A percentile compares a stretch with the other conserved stretches of the same genome.
phyloP scores from a whole-genome alignment of 2,888 invertebrate genomes.

The Ethmia dodecea region DNA sequence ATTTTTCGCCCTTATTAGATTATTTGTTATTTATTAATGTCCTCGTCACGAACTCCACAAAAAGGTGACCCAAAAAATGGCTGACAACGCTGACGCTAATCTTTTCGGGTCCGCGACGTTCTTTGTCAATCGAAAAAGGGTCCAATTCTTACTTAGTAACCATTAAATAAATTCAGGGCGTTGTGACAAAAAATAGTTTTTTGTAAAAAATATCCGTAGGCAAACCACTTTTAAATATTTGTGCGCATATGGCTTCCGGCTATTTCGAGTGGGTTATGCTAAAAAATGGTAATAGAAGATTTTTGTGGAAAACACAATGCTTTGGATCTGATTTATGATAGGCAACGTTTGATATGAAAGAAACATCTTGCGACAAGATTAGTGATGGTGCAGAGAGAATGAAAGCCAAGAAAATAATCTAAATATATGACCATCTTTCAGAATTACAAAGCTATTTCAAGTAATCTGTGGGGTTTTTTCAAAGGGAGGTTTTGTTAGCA shows the following conservation, averaged over 20 bases:
- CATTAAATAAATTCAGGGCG: conserved; percentile 69
- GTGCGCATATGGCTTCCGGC: conserved; percentile 75
- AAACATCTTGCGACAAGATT: conserved; percentile 27
- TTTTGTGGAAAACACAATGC: conserved; percentile 40
- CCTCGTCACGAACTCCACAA: conserved; percentile 55
- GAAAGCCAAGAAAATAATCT: conserved; percentile 30
- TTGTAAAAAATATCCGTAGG: conserved; percentile 48
- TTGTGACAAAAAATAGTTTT: conserved; percentile 37
- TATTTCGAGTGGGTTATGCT: conserved; percentile 72
- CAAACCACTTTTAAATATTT: conserved; percentile 72
- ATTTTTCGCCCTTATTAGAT: conserved; percentile 44
- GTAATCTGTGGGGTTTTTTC: no score
- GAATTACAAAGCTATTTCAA: conserved; percentile 20
- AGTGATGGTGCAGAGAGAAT: conserved; percentile 29
- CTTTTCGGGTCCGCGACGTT: conserved; percentile 55
- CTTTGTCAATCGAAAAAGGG: conserved; percentile 62
- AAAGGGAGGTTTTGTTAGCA: no score
- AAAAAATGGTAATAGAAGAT: conserved; percentile 53
- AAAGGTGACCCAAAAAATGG: conserved; percentile 55
- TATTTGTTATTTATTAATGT: conserved; percentile 72
- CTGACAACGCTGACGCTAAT: conserved; percentile 66
- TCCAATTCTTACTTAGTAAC: conserved; percentile 65
- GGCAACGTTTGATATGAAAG: conserved; percentile 23
- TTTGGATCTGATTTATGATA: conserved; percentile 47
- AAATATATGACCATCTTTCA: conserved; percentile 33